phyloP scores from a whole-genome alignment of 1,140 invertebrate species.

The Amyelois transitella region DNA sequence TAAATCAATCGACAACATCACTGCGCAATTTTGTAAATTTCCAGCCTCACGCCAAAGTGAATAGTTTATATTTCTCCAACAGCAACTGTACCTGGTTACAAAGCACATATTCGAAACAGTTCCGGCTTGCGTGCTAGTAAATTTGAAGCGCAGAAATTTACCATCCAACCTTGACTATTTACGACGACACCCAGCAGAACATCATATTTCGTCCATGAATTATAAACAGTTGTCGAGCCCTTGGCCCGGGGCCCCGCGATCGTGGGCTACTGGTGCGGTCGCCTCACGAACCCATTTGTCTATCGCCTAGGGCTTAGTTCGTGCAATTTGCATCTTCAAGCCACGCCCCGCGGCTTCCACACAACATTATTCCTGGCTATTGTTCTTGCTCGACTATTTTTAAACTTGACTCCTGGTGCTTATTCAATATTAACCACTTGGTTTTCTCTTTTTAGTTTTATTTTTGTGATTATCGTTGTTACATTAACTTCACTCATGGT shows the following conservation, averaged over 20 bases:
- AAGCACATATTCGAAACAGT: background rate
- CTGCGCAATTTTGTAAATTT: too few relatives aligned
- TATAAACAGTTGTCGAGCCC: slow-evolving; percentile 23
- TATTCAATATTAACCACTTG: slow-evolving; percentile 9
- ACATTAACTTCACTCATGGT: too few relatives aligned
- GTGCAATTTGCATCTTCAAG: slow-evolving; percentile 50
- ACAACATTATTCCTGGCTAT: slow-evolving; percentile 26
- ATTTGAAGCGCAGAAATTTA: background rate
- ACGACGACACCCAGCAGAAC: background rate
- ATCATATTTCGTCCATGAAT: slow-evolving; percentile 35
- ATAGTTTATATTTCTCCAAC: background rate
- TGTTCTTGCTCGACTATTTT: slow-evolving; percentile 16
- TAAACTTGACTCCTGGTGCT: background rate
- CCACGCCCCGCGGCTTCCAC: slow-evolving; percentile 51
- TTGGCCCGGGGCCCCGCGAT: slow-evolving; percentile 20
- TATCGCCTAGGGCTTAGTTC: slow-evolving; percentile 33
- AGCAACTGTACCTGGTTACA: background rate
- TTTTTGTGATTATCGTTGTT: background rate
- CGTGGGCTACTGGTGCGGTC: slow-evolving; percentile 60
- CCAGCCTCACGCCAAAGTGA: too few relatives aligned
- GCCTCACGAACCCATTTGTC: slow-evolving; percentile 59
- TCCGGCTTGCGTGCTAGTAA: background rate
- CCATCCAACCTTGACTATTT: background rate
- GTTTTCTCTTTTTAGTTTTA: background rate
- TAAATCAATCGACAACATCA: too few relatives aligned